phyloP scores from a whole-genome alignment of 1,140 invertebrate species.

The Radopholus similis region DNA sequence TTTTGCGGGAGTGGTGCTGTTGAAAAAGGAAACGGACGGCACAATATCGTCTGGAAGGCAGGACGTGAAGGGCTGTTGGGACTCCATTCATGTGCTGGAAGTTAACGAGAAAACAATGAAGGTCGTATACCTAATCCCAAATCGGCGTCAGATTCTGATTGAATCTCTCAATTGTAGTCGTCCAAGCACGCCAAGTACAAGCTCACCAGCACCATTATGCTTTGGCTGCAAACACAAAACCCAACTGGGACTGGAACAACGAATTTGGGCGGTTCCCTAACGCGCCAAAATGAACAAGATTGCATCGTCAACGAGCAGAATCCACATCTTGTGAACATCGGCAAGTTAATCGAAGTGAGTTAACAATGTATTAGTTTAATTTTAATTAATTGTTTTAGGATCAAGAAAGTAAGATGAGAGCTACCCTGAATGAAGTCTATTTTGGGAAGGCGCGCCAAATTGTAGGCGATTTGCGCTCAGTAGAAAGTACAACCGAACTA shows the following conservation, averaged over 20 bases:
- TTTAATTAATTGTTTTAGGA: constrained; percentile 73
- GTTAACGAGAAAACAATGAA: constrained; percentile 67
- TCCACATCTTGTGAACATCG: constrained; percentile 97
- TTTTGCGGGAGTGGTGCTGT: constrained; percentile 96
- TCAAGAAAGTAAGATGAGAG: constrained; percentile 99
- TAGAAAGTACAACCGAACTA: constrained; percentile 35
- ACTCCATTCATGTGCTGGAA: constrained; percentile 98
- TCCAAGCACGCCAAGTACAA: constrained; percentile 86
- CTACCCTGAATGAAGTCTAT: constrained; percentile 96
- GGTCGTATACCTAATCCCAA: neutral
- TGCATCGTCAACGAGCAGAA: constrained; percentile 76
- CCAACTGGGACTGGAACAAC: constrained; percentile 79
- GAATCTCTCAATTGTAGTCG: constrained; percentile 18
- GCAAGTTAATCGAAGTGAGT: constrained; percentile 68
- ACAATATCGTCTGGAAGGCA: constrained; percentile 76
- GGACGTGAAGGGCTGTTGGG: constrained; percentile 97
- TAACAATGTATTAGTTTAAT: constrained; percentile 60
- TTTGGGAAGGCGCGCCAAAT: constrained; percentile 99
- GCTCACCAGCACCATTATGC: constrained; percentile 95
- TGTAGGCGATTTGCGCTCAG: constrained; percentile 81
- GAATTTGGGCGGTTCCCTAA: constrained; percentile 95
- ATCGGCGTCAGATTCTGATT: neutral
- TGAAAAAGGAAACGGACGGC: constrained; percentile 76
- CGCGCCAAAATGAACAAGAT: constrained; percentile 91
- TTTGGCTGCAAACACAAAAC: constrained; percentile 98